These are phyloP conservation scores for Drosophila mimica DNA, from an alignment of 2,888 invertebrate species.

Conservation along the genomic window DNA sequence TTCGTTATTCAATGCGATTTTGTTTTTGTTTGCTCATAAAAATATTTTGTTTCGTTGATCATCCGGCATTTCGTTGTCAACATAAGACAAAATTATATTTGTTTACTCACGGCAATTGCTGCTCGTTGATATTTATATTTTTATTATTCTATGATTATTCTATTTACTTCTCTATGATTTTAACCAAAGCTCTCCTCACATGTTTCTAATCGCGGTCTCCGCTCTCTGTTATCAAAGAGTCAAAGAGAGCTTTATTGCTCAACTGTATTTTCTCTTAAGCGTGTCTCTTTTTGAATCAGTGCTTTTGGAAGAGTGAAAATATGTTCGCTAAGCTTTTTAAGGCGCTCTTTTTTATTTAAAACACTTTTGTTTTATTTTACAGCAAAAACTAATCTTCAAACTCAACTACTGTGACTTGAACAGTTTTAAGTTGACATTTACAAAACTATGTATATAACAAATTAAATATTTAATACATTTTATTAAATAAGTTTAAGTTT, in stretches of 20 bases:
- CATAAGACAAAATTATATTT: background rate
- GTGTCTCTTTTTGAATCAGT: background rate
- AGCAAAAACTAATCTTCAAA: background rate
- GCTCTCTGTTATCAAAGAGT: background rate
- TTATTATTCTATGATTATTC: too few species aligned
- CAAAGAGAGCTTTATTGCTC: background rate
- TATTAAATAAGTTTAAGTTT: constrained; percentile 35
- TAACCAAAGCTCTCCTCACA: background rate
- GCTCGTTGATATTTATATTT: background rate
- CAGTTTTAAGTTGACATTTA: background rate
- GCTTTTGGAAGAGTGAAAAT: background rate
- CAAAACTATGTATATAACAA: background rate
- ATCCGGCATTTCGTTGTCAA: background rate
- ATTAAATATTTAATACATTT: background rate
- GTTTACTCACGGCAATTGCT: too few species aligned
- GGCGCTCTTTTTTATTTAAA: background rate
- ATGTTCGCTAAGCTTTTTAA: background rate
- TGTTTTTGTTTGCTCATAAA: constrained; percentile 1
- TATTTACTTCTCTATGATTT: background rate
- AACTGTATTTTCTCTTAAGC: background rate
- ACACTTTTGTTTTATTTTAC: background rate
- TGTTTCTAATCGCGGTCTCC: background rate
- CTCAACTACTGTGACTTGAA: background rate
- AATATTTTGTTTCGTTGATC: constrained; percentile 4
- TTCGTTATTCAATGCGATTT: constrained; percentile 4